Evolutionary conservation across 2,888 invertebrate species (phyloP).

Genomic region (Agrilus biguttatus): DNA sequence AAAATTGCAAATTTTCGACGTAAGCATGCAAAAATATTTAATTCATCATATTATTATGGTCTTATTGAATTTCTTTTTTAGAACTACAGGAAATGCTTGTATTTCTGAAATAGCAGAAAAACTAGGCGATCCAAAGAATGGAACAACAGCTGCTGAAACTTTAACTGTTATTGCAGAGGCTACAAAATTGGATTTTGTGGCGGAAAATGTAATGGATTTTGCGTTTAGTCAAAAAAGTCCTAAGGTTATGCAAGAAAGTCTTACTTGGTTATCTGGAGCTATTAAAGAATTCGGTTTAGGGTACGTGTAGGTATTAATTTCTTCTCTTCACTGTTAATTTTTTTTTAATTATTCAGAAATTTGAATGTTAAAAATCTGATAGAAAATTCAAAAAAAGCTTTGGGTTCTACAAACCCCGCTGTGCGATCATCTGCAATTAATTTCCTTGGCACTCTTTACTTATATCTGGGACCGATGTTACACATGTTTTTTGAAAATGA

Average conservation of each 20-base stretch:
- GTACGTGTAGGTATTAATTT: slow-evolving; percentile 35
- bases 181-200: slow-evolving; percentile 58
- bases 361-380: slow-evolving; percentile 60
- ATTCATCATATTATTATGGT: slow-evolving; percentile 2
- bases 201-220: slow-evolving; percentile 54
- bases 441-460: slow-evolving; percentile 60
- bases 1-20: slow-evolving; percentile 57
- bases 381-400: slow-evolving; percentile 67
- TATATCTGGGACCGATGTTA: slow-evolving; percentile 66
- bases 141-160: slow-evolving; percentile 50
- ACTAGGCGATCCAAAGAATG: slow-evolving; percentile 71
- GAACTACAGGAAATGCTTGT: slow-evolving; percentile 59
- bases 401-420: slow-evolving; percentile 71
- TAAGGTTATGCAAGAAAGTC: slow-evolving; percentile 75
- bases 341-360: slow-evolving; percentile 18
- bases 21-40: slow-evolving; percentile 22
- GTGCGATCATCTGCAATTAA: slow-evolving; percentile 66
- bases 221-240: slow-evolving; percentile 81
- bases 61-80: slow-evolving; percentile 21
- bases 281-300: slow-evolving; percentile 77
- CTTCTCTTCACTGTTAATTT: slow-evolving; percentile 6
- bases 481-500: slow-evolving; percentile 74
- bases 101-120: slow-evolving; percentile 72
- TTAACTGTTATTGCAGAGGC: slow-evolving; percentile 66
- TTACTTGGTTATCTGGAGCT: slow-evolving; percentile 65